Base-by-base conservation (phyloP, 2,113 vertebrate genomes). In the Cygnus atratus region DNA sequence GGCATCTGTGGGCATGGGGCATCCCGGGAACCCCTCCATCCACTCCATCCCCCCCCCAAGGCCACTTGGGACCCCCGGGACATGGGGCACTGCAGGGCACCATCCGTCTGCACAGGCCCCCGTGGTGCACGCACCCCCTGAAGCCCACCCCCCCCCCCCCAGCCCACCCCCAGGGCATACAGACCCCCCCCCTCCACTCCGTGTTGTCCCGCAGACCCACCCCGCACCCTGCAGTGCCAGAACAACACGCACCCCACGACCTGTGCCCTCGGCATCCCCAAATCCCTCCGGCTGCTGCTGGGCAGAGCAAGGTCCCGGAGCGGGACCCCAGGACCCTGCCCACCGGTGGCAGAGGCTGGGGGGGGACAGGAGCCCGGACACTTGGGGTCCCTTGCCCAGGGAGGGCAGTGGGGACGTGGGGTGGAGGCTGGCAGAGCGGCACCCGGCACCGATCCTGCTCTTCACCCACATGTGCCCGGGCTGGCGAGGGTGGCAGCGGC, bases 361-460 rank as follows among this genome's bases (percentile, higher is more conserved):
- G 26, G 63, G 33, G 59, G 29, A 35, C 35, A 48, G 35, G 35
- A 67, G 10, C 41, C 37, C 0, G 0, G 26, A 15, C 9, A 5
- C 19, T 26, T 10, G 26, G 6, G 25, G 33, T 82, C 9, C 8
- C 22, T 61, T 54, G 46, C 13, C 66, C 17, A 0, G 21, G 37
- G 20, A 52, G 35, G 35, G 59, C 12, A 59, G 33, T 15, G 8
- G 17, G 24, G 25, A 21, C 41, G 31, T 2, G 2, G 14, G n/a
- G 39, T 26, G 20, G 2, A 26, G 35, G 50, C 29, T 63, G 52
- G 43, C 62, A 59, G 11, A 39, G 11, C 70, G 84, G 41, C 65
- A 63, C 17, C 35, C 48, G 24, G 44, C 26, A 58, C 54, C 2
- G 4, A 14, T 58, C 14, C 46, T 3, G 0, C 48, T 77, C 62